Base-by-base conservation (phyloP, 1,140 invertebrate genomes). In the Drosophila kohkoa region DNA sequence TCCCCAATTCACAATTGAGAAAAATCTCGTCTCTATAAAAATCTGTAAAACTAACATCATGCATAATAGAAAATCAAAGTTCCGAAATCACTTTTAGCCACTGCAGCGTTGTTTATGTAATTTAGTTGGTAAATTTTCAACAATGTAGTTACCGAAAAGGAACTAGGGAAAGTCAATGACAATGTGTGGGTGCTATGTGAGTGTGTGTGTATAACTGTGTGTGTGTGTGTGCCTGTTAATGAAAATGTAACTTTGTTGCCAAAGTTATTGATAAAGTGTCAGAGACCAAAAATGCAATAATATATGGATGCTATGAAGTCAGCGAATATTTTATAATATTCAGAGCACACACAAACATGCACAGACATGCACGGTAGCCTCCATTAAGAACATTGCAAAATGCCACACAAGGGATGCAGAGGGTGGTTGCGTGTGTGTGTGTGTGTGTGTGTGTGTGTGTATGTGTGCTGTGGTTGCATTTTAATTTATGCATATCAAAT, bases 401-500 rank as follows among this genome's bases (percentile, higher is more conserved):
- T 64, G 57, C 8, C 41, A 20, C 28, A 75, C 35, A 43, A 41
- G 7, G 30, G 2, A 1, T 3, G 28, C 13, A 43, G 15, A 4
- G 32, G 30, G 15, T 1, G 20, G 7, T 3, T 30, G 1, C 16
- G 41, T 7, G 8, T 43, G 68, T n/a, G 13, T 48, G 38, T 7
- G 38, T 20, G 13, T 52, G 55, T 60, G n/a, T 46, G 43, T 41
- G 20, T 70, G 20, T 20, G 16, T 20, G 15, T 1, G n/a, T n/a
- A n/a, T 16, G 15, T 16, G 58, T 69, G 72, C 60, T 72, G 74
- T 35, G 74, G 75, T 68, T 77, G 71, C 75, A 69, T 69, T 75
- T 77, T 75, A 74, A 77, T 77, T 69, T 77, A 77, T 77, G 75
- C 75, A 77, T 73, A 77, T 77, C 75, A 77, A 77, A 77, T 75